Evolutionary conservation across 2,797 vertebrate species (phyloP).

Genomic region (Brotula barbata): DNA sequence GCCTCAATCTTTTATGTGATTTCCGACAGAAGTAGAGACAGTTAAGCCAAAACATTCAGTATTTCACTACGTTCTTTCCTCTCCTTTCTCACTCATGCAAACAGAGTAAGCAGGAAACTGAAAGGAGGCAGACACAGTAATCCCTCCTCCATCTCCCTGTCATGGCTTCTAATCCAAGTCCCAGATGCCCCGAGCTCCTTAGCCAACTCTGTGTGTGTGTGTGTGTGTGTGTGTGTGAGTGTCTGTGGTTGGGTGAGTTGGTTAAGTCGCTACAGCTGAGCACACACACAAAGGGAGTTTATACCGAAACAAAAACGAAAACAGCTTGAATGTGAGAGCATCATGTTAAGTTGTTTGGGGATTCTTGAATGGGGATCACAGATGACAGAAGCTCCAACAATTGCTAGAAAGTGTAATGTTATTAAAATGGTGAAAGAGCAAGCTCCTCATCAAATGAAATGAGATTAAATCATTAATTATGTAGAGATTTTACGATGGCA

Average conservation of each 20-base stretch:
- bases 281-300: background rate
- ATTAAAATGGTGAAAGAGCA: background rate
- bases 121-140: background rate
- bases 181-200: background rate
- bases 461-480: background rate
- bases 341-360: background rate
- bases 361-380: background rate
- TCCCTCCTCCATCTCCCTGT: constrained; percentile 3
- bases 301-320: background rate
- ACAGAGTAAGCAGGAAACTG: background rate
- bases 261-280: background rate
- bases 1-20: too few species aligned
- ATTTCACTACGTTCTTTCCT: background rate
- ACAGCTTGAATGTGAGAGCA: background rate
- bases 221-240: constrained; percentile 2
- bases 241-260: background rate
- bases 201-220: background rate
- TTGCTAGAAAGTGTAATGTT: background rate
- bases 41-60: background rate
- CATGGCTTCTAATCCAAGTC: constrained; percentile 9
- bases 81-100: background rate
- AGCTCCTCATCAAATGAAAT: background rate
- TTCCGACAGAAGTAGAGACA: too few species aligned
- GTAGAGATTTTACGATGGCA: too few species aligned
- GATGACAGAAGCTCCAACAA: background rate